These are phyloP conservation scores for Ormyrus thymus DNA, from an alignment of 2,888 invertebrate genomes.

Conservation along the genomic window DNA sequence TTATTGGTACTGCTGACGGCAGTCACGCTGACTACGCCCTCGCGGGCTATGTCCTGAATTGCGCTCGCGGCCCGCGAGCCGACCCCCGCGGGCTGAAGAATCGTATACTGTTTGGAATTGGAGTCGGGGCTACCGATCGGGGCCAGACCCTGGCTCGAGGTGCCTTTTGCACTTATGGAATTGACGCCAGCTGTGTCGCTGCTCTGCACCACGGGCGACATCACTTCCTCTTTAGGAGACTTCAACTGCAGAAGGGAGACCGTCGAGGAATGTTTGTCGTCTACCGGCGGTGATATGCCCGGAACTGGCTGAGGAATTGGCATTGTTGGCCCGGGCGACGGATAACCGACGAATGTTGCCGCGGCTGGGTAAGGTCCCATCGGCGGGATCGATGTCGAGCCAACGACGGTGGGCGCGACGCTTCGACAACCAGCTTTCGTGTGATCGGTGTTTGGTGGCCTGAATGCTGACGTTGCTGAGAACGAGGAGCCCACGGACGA, in stretches of 20 bases:
- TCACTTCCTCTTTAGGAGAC: slow-evolving; percentile 72
- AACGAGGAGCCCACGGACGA: slow-evolving; percentile 77
- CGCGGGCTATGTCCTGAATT: slow-evolving; percentile 85
- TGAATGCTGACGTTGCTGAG: slow-evolving; percentile 87
- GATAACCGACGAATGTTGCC: slow-evolving; percentile 85
- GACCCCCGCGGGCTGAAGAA: slow-evolving; percentile 88
- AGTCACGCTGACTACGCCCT: slow-evolving; percentile 80
- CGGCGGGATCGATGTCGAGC: slow-evolving; percentile 69
- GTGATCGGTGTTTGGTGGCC: slow-evolving; percentile 82
- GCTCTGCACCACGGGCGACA: slow-evolving; percentile 64
- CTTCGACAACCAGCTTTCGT: slow-evolving; percentile 73
- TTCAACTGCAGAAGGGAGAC: slow-evolving; percentile 76
- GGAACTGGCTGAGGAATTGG: slow-evolving; percentile 67
- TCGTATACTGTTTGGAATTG: slow-evolving; percentile 87
- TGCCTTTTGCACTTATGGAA: slow-evolving; percentile 70
- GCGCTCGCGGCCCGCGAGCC: slow-evolving; percentile 89
- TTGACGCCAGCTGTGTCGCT: slow-evolving; percentile 72
- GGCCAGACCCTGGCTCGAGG: slow-evolving; percentile 63
- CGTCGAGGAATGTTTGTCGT: slow-evolving; percentile 74
- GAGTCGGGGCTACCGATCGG: slow-evolving; percentile 75
- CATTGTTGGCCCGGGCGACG: slow-evolving; percentile 74
- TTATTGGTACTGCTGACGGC: slow-evolving; percentile 73
- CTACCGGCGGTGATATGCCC: slow-evolving; percentile 66
- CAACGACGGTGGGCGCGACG: slow-evolving; percentile 62
- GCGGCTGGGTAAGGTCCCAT: slow-evolving; percentile 82